These are phyloP conservation scores for Semicossyphus pulcher DNA, from an alignment of 2,113 vertebrate species.

Conservation along the genomic window DNA sequence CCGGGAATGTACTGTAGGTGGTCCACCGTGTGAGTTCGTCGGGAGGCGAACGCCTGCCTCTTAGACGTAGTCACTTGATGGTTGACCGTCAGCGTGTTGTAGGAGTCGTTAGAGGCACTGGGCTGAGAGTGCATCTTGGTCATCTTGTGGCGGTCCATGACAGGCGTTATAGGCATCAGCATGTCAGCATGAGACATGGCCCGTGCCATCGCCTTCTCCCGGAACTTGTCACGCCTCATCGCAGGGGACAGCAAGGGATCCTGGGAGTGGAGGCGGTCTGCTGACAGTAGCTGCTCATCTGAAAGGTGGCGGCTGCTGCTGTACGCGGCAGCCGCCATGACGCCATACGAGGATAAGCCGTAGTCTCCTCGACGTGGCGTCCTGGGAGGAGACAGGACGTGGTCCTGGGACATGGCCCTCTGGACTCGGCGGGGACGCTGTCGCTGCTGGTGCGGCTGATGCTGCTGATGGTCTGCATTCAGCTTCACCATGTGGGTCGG, in stretches of 20 bases:
- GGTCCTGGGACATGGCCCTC: constrained; percentile 97
- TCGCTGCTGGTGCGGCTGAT: constrained; percentile 73
- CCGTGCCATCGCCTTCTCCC: constrained; percentile 92
- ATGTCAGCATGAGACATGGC: constrained; percentile 96
- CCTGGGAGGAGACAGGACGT: constrained; percentile 91
- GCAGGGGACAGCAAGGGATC: constrained; percentile 96
- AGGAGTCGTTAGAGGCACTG: constrained; percentile 92
- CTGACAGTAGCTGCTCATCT: constrained; percentile 92
- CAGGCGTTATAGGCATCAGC: constrained; percentile 91
- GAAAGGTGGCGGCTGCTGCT: constrained; percentile 90
- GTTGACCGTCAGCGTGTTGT: constrained; percentile 92
- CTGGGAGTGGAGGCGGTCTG: constrained; percentile 95
- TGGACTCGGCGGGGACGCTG: constrained; percentile 92
- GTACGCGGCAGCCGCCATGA: constrained; percentile 67
- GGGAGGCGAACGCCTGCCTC: constrained; percentile 95
- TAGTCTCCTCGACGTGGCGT: constrained; percentile 86
- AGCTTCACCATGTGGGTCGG: constrained; percentile 92
- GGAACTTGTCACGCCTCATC: constrained; percentile 88
- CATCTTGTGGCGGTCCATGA: constrained; percentile 94
- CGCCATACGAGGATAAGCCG: constrained; percentile 83
- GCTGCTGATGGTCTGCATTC: constrained; percentile 80
- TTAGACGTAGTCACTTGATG: constrained; percentile 87
- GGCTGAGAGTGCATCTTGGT: constrained; percentile 98
- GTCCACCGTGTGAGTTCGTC: constrained; percentile 97
- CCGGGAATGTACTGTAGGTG: constrained; percentile 95